Evolutionary conservation across 2,113 vertebrate genomes (phyloP).

Genomic region (Ochotona curzoniae): DNA sequence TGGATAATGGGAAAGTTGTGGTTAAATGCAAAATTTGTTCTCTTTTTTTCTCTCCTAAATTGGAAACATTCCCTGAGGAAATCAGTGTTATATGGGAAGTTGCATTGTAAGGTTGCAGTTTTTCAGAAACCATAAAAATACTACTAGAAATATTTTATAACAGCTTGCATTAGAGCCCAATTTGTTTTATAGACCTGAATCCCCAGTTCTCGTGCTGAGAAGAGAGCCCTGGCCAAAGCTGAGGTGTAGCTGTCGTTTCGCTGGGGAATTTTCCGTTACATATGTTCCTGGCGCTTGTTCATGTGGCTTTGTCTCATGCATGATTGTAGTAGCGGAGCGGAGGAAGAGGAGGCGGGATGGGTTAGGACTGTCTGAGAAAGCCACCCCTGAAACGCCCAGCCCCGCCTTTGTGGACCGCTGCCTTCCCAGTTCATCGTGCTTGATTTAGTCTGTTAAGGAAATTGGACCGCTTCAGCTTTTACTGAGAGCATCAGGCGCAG

Average conservation of each 20-base stretch:
- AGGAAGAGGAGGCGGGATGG: not conserved
- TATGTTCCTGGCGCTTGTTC: conserved; percentile 21
- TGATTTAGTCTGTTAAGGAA: conserved; percentile 62
- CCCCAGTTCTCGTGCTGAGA: not conserved
- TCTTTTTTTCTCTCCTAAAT: not conserved
- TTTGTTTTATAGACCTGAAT: conserved; percentile 49
- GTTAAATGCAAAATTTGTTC: conserved; percentile 36
- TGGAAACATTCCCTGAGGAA: conserved; percentile 46
- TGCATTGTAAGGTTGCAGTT: conserved; percentile 48
- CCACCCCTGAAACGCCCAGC: not conserved
- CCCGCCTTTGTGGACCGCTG: conserved; percentile 5
- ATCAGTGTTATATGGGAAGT: not conserved
- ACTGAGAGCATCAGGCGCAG: conserved; percentile 14
- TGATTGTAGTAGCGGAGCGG: conserved; percentile 36
- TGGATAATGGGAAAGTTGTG: conserved; percentile 54
- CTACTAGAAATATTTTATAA: conserved; percentile 43
- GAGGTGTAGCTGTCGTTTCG: conserved; percentile 43
- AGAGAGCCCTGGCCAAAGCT: conserved; percentile 29
- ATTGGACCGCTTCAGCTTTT: conserved; percentile 34
- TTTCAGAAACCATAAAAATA: conserved; percentile 19
- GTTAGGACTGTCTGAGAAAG: conserved; percentile 31
- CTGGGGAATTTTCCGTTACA: conserved; percentile 5
- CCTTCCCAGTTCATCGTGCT: conserved; percentile 46
- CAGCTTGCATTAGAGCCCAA: conserved; percentile 13
- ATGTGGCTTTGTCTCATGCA: conserved; percentile 25